Conservation (phyloP, 2,113 vertebrate species). For the Bubo blakistoni region DNA sequence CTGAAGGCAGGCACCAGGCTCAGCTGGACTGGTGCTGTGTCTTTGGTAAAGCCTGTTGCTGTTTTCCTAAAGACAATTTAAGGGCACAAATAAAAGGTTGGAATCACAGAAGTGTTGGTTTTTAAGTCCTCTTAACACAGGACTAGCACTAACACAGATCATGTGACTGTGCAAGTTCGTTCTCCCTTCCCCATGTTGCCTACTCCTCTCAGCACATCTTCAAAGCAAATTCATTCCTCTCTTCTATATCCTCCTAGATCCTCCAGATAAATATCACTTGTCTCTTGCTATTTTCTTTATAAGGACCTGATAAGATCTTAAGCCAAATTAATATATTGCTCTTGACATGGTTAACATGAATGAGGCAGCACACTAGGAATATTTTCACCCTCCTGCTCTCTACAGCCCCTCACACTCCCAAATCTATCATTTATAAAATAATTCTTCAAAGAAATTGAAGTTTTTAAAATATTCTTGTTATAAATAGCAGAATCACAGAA, state of each 20-base stretch:
- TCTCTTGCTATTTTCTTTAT: neutral
- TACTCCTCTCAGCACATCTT: neutral
- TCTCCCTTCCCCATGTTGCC: neutral
- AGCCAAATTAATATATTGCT: neutral
- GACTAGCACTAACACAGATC: neutral
- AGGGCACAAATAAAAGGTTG: neutral
- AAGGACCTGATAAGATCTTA: neutral
- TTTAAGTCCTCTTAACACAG: neutral
- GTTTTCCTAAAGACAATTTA: neutral
- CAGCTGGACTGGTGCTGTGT: neutral
- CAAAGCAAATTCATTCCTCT: neutral
- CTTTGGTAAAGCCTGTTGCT: neutral
- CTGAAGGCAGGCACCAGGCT: neutral
- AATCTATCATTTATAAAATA: neutral
- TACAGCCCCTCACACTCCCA: neutral
- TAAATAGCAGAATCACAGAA: neutral
- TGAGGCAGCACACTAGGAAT: neutral
- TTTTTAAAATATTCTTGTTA: fast-evolving
- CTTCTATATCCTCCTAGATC: neutral
- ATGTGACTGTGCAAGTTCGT: neutral
- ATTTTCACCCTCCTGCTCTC: neutral
- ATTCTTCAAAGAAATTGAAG: neutral
- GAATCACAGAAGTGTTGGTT: neutral
- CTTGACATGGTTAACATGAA: neutral
- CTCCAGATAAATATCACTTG: neutral